Percentiles rank a stretch among this genome's conserved stretches.
phyloP scores from a whole-genome alignment of 23 tunicate species.

The Halocynthia aurantium region DNA sequence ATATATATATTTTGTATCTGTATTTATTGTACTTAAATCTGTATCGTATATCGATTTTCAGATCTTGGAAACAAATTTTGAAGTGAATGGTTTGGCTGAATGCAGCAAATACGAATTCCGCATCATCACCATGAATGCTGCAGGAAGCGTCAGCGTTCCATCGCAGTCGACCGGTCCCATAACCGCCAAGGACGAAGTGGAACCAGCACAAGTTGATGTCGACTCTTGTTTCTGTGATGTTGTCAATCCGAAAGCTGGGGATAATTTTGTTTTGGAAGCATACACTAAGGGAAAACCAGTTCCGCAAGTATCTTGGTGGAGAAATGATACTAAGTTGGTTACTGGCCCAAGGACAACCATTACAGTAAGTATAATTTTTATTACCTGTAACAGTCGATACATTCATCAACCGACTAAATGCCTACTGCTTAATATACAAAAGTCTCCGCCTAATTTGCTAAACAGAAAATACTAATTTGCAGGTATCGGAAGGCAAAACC shows the following conservation, averaged over 20 bases:
- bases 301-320: conserved; percentile 74
- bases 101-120: conserved; percentile 68
- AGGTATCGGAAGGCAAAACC: conserved; percentile 33
- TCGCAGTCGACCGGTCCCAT: conserved; percentile 76
- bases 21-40: background rate
- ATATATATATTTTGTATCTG: background rate
- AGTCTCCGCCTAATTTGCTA: background rate
- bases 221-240: conserved; percentile 56
- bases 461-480: background rate
- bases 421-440: no score
- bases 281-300: conserved; percentile 64
- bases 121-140: conserved; percentile 79
- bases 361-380: background rate
- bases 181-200: conserved; percentile 59
- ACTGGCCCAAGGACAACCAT: conserved; percentile 29
- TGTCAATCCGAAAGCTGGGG: conserved; percentile 66
- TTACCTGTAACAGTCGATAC: no score
- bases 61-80: conserved; percentile 54
- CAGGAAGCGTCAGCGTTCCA: conserved; percentile 77
- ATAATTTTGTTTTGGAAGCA: conserved; percentile 44
- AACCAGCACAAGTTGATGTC: conserved; percentile 67
- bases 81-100: conserved; percentile 53
- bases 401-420: no score
- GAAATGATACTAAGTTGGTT: conserved; percentile 55
- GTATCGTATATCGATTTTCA: conserved; percentile 6